phyloP scores from a whole-genome alignment of 2,113 vertebrate genomes.

The Vombatus ursinus region DNA sequence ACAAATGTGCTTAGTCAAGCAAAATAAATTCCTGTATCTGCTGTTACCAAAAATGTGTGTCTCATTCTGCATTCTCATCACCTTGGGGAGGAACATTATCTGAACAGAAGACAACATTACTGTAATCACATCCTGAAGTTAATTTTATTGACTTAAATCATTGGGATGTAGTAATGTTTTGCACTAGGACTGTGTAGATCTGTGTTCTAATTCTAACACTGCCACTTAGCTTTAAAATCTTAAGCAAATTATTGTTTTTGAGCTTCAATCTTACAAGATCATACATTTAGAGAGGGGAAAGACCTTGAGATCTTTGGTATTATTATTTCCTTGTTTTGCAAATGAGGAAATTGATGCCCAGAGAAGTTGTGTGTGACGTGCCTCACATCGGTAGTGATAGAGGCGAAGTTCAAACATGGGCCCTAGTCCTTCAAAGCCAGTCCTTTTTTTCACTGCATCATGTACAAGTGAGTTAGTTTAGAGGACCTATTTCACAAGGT shows the following conservation, averaged over 20 bases:
- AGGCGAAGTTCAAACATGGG: not conserved
- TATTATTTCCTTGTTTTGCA: not conserved
- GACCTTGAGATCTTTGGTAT: not conserved
- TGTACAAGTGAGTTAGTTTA: not conserved
- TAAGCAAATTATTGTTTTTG: not conserved
- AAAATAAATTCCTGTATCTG: not conserved
- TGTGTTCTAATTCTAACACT: not conserved
- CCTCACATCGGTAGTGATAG: not conserved
- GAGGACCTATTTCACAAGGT: not conserved
- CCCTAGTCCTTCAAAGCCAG: not conserved
- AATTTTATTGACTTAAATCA: constrained; percentile 33
- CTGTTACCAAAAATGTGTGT: not conserved
- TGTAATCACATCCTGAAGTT: constrained; percentile 34
- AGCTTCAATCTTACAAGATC: not conserved
- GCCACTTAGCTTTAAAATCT: not conserved
- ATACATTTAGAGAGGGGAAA: not conserved
- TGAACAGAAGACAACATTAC: constrained; percentile 46
- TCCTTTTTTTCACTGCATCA: not conserved
- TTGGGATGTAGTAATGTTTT: not conserved
- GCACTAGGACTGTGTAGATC: not conserved
- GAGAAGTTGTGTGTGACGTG: not conserved
- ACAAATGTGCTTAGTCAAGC: not conserved
- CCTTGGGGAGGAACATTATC: constrained; percentile 12
- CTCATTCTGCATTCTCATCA: constrained; percentile 33
- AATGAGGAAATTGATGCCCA: not conserved